Conservation (phyloP, 2,888 invertebrate genomes). For the Apantesis nais region DNA sequence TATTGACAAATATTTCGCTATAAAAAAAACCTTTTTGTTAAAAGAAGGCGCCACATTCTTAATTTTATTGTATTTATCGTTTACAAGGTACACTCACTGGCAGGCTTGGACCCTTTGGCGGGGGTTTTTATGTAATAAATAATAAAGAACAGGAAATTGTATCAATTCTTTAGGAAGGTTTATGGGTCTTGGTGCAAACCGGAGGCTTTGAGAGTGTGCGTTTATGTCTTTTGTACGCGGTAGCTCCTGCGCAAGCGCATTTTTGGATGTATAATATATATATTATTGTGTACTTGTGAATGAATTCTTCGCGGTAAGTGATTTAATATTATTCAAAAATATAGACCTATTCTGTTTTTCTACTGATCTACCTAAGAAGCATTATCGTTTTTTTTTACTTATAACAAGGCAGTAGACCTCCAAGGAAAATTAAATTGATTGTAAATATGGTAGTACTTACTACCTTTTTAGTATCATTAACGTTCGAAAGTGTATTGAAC, state of each 20-base stretch:
- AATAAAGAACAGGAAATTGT: slow-evolving; percentile 75
- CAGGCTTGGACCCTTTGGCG: slow-evolving; percentile 76
- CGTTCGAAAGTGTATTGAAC: neutral
- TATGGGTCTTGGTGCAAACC: slow-evolving; percentile 30
- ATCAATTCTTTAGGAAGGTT: slow-evolving; percentile 46
- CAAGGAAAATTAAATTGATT: neutral
- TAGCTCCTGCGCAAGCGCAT: slow-evolving; percentile 72
- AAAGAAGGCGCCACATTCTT: slow-evolving; percentile 81
- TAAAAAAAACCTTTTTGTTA: slow-evolving; percentile 71
- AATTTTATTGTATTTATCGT: slow-evolving; percentile 73
- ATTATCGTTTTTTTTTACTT: neutral
- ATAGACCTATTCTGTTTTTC: neutral
- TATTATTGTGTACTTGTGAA: slow-evolving; percentile 34
- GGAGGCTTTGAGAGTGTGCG: slow-evolving; percentile 60
- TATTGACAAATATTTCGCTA: slow-evolving; percentile 84
- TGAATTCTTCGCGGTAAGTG: slow-evolving; percentile 27
- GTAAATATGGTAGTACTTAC: no score
- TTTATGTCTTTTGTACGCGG: slow-evolving; percentile 74
- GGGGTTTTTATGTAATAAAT: slow-evolving; percentile 56
- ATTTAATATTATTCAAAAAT: slow-evolving; percentile 15
- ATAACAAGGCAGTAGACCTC: no score
- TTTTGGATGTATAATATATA: slow-evolving; percentile 33
- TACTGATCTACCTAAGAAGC: neutral
- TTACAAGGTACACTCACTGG: slow-evolving; percentile 58
- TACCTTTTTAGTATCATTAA: neutral